Base-by-base conservation (phyloP, 37 sponge, comb jelly and placozoan species). In the Chondrilla cf. caribensis region DNA sequence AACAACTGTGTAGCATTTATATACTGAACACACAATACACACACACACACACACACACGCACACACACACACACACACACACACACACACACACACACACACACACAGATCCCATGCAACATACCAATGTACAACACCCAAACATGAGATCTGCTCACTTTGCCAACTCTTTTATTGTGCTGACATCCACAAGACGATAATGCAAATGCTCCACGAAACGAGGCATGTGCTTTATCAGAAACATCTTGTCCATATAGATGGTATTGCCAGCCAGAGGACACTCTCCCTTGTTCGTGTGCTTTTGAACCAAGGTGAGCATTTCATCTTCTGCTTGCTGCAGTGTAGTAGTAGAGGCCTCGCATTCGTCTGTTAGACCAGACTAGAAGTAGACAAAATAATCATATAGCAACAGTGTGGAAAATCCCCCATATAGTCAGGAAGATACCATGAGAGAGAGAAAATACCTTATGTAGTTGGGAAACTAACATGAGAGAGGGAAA, bases 181-280 rank as follows among this genome's bases (percentile, higher is more conserved):
- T 90, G 68, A 96, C 97, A 82, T 96, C 97, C 39, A 96, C 90
- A 25, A 93, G 88, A 0, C 97, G 58, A 84, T 96, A 94, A 80
- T 93, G 95, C 0, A 96, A 87, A 33, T 90, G 89, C 1, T 62
- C 83, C 41, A 77, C 80, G 35, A 96, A 89, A 31, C 58, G 24
- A 19, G 89, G 89, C 97, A 96, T 96, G 65, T 96, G 83, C 78
- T 91, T 96, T 60, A 82, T 79, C 11, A 96, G 66, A 65, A 96
- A 96, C 71, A 44, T 71, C 70, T 87, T 88, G 84, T 96, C 97
- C 40, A 57, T 62, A 67, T 93, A 87, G 35, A 96, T 68, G 54
- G 90, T 87, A 82, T 96, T 96, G 0, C 97, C 97, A 32, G 92
- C 97, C 57, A 96, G 70, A 17, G 95, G 95, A 59, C 97, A 96